These are phyloP conservation scores for Trichonephila clavata DNA, from an alignment of 1,140 invertebrate genomes.

Conservation along the genomic window DNA sequence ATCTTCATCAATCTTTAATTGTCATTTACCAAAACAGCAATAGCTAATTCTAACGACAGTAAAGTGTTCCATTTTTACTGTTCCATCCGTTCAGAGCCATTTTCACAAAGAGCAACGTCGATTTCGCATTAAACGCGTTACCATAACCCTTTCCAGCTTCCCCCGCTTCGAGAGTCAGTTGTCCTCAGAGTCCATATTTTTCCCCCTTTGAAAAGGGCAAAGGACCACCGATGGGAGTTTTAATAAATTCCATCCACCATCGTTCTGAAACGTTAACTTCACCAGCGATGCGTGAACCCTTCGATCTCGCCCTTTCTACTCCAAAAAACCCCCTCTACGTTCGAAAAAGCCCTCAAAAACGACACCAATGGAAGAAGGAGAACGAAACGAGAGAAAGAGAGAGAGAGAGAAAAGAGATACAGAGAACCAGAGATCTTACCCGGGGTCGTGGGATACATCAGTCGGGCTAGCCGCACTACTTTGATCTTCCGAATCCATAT, in stretches of 20 bases:
- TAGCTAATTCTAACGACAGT: too few species aligned
- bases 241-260: conserved; percentile 12
- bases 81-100: too few species aligned
- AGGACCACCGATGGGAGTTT: not conserved
- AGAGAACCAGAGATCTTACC: conserved; percentile 84
- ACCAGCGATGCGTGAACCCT: not conserved
- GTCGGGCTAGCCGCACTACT: conserved; percentile 74
- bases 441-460: conserved; percentile 93
- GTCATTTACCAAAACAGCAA: too few species aligned
- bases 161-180: too few species aligned
- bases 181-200: too few species aligned
- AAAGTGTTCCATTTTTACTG: too few species aligned
- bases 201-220: not conserved
- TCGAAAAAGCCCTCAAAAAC: not conserved
- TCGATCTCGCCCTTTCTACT: not conserved
- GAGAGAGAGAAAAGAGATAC: not conserved
- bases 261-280: not conserved
- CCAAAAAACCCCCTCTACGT: too few species aligned
- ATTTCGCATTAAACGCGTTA: too few species aligned
- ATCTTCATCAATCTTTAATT: too few species aligned
- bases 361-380: not conserved
- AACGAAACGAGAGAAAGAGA: not conserved
- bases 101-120: too few species aligned
- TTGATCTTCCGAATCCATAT: conserved; percentile 77
- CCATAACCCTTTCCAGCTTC: too few species aligned